Evolutionary conservation across 2,888 invertebrate species (phyloP).

Genomic region (Macropis europaea): DNA sequence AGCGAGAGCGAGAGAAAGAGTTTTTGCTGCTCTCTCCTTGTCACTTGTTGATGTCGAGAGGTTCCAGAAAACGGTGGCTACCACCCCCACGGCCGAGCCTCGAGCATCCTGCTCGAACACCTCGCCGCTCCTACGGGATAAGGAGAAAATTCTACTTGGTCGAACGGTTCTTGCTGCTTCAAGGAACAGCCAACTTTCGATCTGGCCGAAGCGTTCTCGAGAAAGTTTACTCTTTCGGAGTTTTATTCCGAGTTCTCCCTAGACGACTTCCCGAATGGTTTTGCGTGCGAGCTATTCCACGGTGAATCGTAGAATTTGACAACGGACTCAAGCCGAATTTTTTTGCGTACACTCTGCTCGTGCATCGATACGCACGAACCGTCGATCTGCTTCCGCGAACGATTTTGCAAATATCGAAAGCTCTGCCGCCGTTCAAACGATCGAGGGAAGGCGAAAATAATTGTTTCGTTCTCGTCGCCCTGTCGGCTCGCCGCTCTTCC

Average conservation of each 20-base stretch:
- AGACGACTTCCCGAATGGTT: conserved; percentile 39
- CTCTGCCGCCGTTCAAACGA: too few relatives aligned
- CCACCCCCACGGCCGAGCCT: conserved; percentile 20
- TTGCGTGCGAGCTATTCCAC: conserved; percentile 7
- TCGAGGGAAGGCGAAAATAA: too few relatives aligned
- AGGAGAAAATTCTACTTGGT: conserved; percentile 36
- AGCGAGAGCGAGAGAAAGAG: too few relatives aligned
- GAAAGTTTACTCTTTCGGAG: conserved; percentile 33
- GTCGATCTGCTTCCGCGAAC: too few relatives aligned
- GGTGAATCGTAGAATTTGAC: too few relatives aligned
- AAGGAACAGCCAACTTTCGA: conserved; percentile 46
- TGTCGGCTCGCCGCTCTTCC: too few relatives aligned
- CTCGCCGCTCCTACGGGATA: conserved; percentile 26
- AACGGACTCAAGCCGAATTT: too few relatives aligned
- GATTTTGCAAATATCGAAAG: too few relatives aligned
- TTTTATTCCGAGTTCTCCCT: conserved; percentile 20
- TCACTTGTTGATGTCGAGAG: conserved; percentile 60
- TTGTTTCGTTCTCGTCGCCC: too few relatives aligned
- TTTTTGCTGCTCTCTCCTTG: conserved; percentile 43
- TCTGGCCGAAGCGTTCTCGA: conserved; percentile 38
- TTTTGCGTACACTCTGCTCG: too few relatives aligned
- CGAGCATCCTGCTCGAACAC: conserved; percentile 26
- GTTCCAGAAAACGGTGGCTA: conserved; percentile 3
- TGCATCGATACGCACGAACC: too few relatives aligned
- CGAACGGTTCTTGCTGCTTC: conserved; percentile 16